Conservation (phyloP, 2,888 invertebrate species). For the Eristalis tenax region DNA sequence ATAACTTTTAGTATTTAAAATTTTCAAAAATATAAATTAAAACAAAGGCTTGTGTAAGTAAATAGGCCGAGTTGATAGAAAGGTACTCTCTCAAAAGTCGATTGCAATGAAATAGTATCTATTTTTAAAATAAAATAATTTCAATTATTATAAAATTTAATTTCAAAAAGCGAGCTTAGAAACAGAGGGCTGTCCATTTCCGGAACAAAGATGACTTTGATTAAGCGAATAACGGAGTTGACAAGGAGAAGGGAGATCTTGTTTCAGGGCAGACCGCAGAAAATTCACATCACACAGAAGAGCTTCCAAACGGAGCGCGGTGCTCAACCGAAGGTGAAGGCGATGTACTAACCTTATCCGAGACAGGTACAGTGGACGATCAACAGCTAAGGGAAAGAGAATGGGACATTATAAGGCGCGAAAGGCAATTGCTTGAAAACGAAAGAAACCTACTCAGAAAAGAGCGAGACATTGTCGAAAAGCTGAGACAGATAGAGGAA, state of each 20-base stretch:
- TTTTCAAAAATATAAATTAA: background rate
- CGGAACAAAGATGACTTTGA: background rate
- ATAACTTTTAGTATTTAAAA: too few species aligned
- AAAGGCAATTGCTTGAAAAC: conserved; percentile 14
- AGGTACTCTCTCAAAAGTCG: background rate
- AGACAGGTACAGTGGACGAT: conserved; percentile 8
- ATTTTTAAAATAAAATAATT: background rate
- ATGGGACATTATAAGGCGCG: conserved; percentile 8
- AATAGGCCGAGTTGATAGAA: background rate
- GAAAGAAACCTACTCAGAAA: conserved; percentile 16
- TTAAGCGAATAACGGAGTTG: background rate
- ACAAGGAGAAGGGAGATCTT: conserved; percentile 5
- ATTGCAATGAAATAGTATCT: background rate
- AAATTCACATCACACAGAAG: conserved; percentile 8
- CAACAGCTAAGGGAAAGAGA: conserved; percentile 7
- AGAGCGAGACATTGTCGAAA: conserved; percentile 16
- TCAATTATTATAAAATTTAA: background rate
- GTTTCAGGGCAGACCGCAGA: conserved; percentile 3
- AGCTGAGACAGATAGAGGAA: background rate
- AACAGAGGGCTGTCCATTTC: conserved; percentile 11
- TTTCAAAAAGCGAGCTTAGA: conserved; percentile 16
- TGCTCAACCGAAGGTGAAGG: background rate
- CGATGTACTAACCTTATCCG: conserved; percentile 7
- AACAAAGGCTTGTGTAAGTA: background rate
- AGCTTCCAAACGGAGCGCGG: background rate